Evolutionary conservation across 2,888 invertebrate genomes (phyloP).

Genomic region (Drosophila aldrichi): DNA sequence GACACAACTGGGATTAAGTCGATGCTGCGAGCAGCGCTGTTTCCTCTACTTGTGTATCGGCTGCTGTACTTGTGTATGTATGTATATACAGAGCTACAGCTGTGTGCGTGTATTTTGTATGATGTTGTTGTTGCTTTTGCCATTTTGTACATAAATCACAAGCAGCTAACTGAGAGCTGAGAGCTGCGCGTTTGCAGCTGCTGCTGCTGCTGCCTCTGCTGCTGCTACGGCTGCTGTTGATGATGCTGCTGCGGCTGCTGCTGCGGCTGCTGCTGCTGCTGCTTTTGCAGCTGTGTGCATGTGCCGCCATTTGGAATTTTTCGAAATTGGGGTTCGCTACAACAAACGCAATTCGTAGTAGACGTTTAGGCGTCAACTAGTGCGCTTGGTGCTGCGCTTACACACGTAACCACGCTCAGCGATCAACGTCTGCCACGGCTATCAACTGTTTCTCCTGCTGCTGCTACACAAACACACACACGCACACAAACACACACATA

Average conservation of each 20-base stretch:
- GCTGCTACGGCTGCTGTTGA: constrained; percentile 47
- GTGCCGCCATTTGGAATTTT: constrained; percentile 84
- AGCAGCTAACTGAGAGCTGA: constrained; percentile 58
- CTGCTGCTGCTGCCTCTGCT: constrained; percentile 39
- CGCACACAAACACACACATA: constrained; percentile 19
- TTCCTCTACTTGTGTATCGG: constrained; percentile 25
- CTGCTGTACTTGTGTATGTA: constrained; percentile 37
- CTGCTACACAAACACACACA: constrained; percentile 29
- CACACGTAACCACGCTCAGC: constrained; percentile 78
- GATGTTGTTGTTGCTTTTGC: constrained; percentile 67
- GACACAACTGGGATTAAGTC: constrained; percentile 77
- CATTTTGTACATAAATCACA: constrained; percentile 79
- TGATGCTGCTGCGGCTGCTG: constrained; percentile 10
- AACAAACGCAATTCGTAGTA: constrained; percentile 86
- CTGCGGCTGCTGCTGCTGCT: constrained; percentile 26
- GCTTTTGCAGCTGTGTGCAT: constrained; percentile 51
- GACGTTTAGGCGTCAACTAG: constrained; percentile 87
- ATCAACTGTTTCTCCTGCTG: constrained; percentile 36
- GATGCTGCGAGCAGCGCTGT: constrained; percentile 58
- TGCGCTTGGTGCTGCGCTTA: constrained; percentile 86
- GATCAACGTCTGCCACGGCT: constrained; percentile 51
- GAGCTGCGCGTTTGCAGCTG: constrained; percentile 48
- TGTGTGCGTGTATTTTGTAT: constrained; percentile 50
- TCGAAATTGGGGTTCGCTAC: constrained; percentile 85
- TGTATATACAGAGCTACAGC: background rate